Conservation (phyloP, 2,888 invertebrate species). For the Rosalia funebris region DNA sequence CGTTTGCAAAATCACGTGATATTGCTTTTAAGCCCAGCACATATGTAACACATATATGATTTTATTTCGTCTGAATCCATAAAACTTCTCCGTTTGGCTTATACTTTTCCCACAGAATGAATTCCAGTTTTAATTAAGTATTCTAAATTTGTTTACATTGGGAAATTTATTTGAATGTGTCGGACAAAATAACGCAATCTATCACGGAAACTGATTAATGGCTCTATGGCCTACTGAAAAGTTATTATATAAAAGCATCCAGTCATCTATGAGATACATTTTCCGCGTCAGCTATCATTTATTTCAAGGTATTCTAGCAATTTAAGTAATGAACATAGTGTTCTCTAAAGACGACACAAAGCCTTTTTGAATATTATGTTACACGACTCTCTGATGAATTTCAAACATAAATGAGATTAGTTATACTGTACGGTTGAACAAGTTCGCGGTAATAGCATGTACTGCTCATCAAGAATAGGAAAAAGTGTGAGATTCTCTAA, state of each 20-base stretch:
- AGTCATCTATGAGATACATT: slow-evolving; percentile 22
- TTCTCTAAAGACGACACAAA: slow-evolving; percentile 16
- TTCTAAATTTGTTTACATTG: slow-evolving; percentile 13
- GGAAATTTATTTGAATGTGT: not conserved
- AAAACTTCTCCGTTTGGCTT: no score
- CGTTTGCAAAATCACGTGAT: slow-evolving; percentile 4
- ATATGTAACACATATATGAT: no score
- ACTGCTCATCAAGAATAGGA: no score
- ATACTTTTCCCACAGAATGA: no score
- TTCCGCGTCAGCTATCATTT: slow-evolving; percentile 24
- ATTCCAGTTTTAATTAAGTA: slow-evolving; percentile 17
- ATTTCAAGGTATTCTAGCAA: slow-evolving; percentile 25
- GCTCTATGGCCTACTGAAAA: slow-evolving; percentile 10
- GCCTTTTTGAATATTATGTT: slow-evolving; percentile 21
- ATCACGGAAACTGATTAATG: slow-evolving; percentile 22
- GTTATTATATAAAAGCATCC: slow-evolving; percentile 23
- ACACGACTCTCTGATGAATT: no score
- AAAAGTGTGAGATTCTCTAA: no score
- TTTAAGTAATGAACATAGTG: slow-evolving; percentile 23
- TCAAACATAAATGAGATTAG: no score
- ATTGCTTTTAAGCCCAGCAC: slow-evolving; percentile 15
- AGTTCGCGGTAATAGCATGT: no score
- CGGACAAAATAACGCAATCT: not conserved
- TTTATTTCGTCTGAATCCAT: no score
- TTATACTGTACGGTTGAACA: no score